These are phyloP conservation scores for Caretta caretta DNA, from an alignment of 2,113 vertebrate genomes.

Conservation along the genomic window DNA sequence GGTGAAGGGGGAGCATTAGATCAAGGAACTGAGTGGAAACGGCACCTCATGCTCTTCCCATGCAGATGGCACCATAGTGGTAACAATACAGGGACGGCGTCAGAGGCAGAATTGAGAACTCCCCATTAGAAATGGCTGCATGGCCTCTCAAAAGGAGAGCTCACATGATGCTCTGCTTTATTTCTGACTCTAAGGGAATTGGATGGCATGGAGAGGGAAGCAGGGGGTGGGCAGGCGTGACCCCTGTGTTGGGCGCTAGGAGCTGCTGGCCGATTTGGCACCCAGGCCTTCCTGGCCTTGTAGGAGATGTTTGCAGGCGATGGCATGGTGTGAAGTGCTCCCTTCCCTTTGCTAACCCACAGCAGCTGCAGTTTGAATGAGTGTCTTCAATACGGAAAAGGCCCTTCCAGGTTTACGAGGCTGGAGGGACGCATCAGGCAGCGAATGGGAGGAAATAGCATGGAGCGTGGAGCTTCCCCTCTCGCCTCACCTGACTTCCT, in stretches of 20 bases:
- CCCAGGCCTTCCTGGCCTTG: background rate
- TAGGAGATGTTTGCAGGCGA: rapidly evolving
- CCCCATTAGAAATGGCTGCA: background rate
- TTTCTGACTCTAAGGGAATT: background rate
- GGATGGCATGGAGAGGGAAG: background rate
- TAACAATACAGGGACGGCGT: background rate
- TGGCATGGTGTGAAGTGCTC: background rate
- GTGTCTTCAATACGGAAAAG: background rate
- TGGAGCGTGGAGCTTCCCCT: background rate
- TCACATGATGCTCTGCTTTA: background rate
- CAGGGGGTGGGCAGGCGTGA: rapidly evolving
- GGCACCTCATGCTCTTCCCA: background rate
- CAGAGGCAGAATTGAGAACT: background rate
- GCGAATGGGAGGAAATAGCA: background rate
- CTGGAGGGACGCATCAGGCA: background rate
- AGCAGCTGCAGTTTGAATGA: background rate
- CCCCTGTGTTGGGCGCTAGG: background rate
- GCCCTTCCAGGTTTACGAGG: background rate
- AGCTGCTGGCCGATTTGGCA: background rate
- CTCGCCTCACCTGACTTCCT: background rate
- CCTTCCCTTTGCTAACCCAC: background rate
- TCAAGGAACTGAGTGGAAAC: slow-evolving; percentile 20
- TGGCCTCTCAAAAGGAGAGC: background rate
- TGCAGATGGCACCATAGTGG: slow-evolving; percentile 16
- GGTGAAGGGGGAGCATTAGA: background rate